Evolutionary conservation across 2,888 invertebrate genomes (phyloP), one percentile per base, ranked within the genome.

Genomic region (Lymantria dispar): DNA sequence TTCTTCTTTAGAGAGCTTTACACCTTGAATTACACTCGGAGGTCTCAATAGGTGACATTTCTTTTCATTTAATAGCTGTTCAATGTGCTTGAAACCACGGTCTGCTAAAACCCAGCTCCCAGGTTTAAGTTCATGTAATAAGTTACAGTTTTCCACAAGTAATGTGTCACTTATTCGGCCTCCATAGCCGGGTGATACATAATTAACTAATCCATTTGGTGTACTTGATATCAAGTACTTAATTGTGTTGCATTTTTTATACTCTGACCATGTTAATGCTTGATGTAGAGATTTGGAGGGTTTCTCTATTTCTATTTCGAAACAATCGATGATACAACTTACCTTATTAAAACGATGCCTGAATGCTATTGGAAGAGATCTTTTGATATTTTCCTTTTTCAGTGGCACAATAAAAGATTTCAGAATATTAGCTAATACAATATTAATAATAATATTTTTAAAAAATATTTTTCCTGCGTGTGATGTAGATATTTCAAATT

Each of bases 251-350:
- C 51, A 52, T 47, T 70, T 70, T 43, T 68, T 69, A 43, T 74
- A 74, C 9, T 73, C 69, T 14, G 79, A 79, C 78, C 77, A 80
- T 8, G 74, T 65, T 0, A 76, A 38, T 39, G 74, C 49, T 60
- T 77, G 76, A 42, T 72, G 30, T 7, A 76, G 11, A 5, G 74
- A 55, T 47, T 73, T 65, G 12, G 60, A 54, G 12, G 78, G 78
- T 54, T 75, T 79, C 61, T 79, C 67, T 30, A 80, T 58, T 54
- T 76, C 67, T 36, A 76, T 76, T 56, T 78, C 76, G 11, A 79
- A 53, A 45, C 77, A 80, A 45, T 80, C 76, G 45, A 78, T 74
- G 7, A 80, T 78, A 43, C 68, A 70, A 42, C 40, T 62, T 0
- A 71, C 66, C 8, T 66, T 60, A 39, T 60, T 8, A 52, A 60